Evolutionary conservation across 2,797 vertebrate genomes (phyloP), one percentile per base, ranked within the genome.

Genomic region (Thaleichthys pacificus): DNA sequence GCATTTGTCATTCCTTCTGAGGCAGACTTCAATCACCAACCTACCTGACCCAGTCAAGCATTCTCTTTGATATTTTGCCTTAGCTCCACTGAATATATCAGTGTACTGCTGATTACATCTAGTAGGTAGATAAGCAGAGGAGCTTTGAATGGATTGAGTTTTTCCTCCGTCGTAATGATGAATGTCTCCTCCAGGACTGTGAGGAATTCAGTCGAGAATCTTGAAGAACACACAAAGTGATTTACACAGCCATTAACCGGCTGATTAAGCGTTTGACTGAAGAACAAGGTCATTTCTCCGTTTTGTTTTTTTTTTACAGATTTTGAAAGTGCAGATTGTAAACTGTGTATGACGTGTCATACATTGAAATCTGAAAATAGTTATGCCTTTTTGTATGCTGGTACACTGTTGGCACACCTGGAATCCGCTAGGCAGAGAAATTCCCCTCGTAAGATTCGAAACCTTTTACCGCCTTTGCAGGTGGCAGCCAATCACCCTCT

Each of bases 21-120:
- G 19, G 62, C 35, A 12, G n/a, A 42, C 62, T 65, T 35, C 62
- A 65, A 26, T 49, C 47, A 28, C 21, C 8, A 17, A 51, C 22
- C 47, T 15, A 49, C 47, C 38, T 66, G 65, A 51, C 51, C 22
- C 62, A 42, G 7, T 38, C 19, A 12, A n/a, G 62, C n/a, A 19
- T 64, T 64, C n/a, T n/a, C 62, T 6, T 64, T 32, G 32, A 64
- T 64, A 64, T 64, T 22, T 9, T 26, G 35, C 30, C 30, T 21
- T 1, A 35, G 35, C 62, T 21, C 32, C 15, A 61, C 22, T 14
- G 22, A 14, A 24, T 26, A 26, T 64, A 38, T 64, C 62, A 64
- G 62, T 64, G 8, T 38, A 21, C 12, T 64, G 11, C n/a, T 5
- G 32, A 64, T 38, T 19, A 64, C 62, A 32, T 64, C 30, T 64